Conservation (phyloP, 2,113 vertebrate species). For the Amphiprion ocellaris region DNA sequence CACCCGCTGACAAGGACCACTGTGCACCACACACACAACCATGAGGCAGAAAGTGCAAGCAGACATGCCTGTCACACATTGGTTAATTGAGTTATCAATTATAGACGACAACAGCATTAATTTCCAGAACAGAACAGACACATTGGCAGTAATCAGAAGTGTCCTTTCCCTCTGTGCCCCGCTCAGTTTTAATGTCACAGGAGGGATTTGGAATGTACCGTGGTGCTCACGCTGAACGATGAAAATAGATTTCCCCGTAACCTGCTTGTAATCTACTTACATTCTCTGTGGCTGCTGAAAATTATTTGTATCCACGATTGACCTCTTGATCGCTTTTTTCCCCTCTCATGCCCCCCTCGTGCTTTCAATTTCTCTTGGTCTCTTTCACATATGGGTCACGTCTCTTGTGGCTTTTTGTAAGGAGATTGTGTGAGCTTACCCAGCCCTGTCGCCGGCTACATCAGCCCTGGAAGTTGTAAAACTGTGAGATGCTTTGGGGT, state of each 20-base stretch:
- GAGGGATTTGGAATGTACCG: slow-evolving; percentile 69
- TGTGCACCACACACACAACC: slow-evolving; percentile 72
- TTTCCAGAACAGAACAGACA: slow-evolving; percentile 68
- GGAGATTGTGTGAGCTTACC: slow-evolving; percentile 16
- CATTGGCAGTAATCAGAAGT: slow-evolving; percentile 73
- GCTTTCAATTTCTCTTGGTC: slow-evolving; percentile 16
- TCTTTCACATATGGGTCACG: slow-evolving; percentile 15
- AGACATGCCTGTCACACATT: slow-evolving; percentile 71
- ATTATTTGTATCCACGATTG: slow-evolving; percentile 12
- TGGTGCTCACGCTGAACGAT: slow-evolving; percentile 41
- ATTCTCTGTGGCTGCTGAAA: slow-evolving; percentile 45
- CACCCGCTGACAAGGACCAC: slow-evolving; percentile 74
- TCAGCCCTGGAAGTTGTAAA: too few relatives aligned
- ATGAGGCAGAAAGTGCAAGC: slow-evolving; percentile 73
- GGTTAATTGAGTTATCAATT: slow-evolving; percentile 70
- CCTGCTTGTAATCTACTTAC: slow-evolving; percentile 51
- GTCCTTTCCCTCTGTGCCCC: slow-evolving; percentile 66
- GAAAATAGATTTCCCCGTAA: slow-evolving; percentile 40
- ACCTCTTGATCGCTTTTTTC: slow-evolving; percentile 2
- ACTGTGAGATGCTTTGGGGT: too few relatives aligned
- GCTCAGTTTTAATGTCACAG: slow-evolving; percentile 57
- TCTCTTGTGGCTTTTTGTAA: background rate
- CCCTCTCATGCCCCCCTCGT: background rate
- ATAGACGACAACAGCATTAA: slow-evolving; percentile 68
- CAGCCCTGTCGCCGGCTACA: too few relatives aligned